These are phyloP conservation scores for Bombylius major DNA, from an alignment of 2,888 invertebrate species.

Conservation along the genomic window DNA sequence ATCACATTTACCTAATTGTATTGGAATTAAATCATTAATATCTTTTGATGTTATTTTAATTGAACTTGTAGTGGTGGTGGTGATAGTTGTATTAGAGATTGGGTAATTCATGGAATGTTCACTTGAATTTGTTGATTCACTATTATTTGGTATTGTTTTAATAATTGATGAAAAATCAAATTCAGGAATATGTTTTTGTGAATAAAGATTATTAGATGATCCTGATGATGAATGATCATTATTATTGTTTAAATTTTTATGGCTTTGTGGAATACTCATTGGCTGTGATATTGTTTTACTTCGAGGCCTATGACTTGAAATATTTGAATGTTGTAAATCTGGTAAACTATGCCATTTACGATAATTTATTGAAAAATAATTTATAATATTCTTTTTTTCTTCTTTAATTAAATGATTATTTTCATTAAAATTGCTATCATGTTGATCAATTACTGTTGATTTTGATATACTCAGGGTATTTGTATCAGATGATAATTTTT, in stretches of 20 bases:
- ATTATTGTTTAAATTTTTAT: background rate
- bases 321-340: slow-evolving; percentile 22
- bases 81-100: background rate
- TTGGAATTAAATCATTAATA: slow-evolving; percentile 11
- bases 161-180: slow-evolving; percentile 10
- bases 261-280: slow-evolving; percentile 25
- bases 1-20: slow-evolving; percentile 33
- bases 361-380: background rate
- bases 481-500: background rate
- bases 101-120: background rate
- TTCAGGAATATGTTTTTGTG: background rate
- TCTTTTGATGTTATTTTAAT: background rate
- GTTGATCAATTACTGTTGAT: background rate
- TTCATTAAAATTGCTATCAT: too few species aligned
- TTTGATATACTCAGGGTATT: background rate
- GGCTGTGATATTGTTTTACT: slow-evolving; percentile 24
- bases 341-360: slow-evolving; percentile 37
- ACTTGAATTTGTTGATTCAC: background rate
- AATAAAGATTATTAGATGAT: too few species aligned
- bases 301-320: slow-evolving; percentile 15
- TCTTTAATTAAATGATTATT: too few species aligned
- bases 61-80: background rate
- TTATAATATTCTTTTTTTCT: background rate
- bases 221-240: background rate
- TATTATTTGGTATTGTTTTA: slow-evolving; percentile 5